Evolutionary conservation across 2,888 invertebrate species (phyloP).

Genomic region (Hermaeophaga mercurialis): DNA sequence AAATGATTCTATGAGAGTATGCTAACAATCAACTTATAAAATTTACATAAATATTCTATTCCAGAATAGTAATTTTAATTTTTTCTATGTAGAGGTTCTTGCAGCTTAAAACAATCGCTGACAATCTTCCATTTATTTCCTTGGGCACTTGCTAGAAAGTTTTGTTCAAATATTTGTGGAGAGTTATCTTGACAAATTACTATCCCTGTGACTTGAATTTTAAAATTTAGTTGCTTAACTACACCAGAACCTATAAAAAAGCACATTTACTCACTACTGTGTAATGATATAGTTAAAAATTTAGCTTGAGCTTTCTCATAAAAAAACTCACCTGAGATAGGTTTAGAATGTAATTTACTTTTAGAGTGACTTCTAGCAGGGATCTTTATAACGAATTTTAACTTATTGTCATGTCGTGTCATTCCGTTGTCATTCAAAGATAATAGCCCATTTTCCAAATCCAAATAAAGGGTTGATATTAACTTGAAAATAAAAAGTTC

Average conservation of each 20-base stretch:
- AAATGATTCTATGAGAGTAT: too few species aligned
- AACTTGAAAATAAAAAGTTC: slow-evolving; percentile 59
- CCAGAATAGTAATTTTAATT: slow-evolving; percentile 31
- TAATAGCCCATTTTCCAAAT: slow-evolving; percentile 79
- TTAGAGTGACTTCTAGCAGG: slow-evolving; percentile 81
- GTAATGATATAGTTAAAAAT: neutral
- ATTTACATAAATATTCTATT: too few species aligned
- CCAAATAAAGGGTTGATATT: slow-evolving; percentile 81
- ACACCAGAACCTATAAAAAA: slow-evolving; percentile 70
- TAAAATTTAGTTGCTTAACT: slow-evolving; percentile 76
- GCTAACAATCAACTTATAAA: too few species aligned
- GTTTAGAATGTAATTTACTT: slow-evolving; percentile 85
- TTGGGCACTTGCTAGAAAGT: slow-evolving; percentile 84
- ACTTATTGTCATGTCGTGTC: slow-evolving; percentile 79
- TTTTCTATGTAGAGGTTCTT: slow-evolving; percentile 59
- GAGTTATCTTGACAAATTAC: slow-evolving; percentile 72
- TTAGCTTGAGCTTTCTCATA: neutral
- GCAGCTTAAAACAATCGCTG: slow-evolving; percentile 84
- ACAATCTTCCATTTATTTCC: slow-evolving; percentile 94
- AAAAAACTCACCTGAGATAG: slow-evolving; percentile 65
- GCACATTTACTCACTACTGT: neutral
- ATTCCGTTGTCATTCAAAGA: slow-evolving; percentile 94
- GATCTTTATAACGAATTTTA: slow-evolving; percentile 83
- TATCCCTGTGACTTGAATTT: slow-evolving; percentile 83
- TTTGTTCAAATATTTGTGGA: slow-evolving; percentile 78